phyloP scores from a whole-genome alignment of 1,140 invertebrate genomes.

The Rhopalosiphum maidis region DNA sequence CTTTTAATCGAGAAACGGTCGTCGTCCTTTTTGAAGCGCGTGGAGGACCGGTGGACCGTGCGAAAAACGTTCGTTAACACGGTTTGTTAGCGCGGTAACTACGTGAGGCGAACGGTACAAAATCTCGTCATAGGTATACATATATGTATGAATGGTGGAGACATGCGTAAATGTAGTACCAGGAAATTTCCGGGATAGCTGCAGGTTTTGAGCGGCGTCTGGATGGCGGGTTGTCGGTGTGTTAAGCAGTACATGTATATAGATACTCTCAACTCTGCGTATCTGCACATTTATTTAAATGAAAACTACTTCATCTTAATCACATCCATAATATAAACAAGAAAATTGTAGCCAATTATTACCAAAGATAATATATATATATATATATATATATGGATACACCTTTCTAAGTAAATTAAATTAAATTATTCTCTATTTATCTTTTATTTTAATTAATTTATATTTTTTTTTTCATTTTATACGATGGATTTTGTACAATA shows the following conservation, averaged over 20 bases:
- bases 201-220: not conserved
- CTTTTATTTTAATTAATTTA: not conserved
- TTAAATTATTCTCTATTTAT: not conserved
- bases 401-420: not conserved
- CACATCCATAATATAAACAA: not conserved
- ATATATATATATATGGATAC: no score
- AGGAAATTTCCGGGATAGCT: not conserved
- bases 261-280: not conserved
- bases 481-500: not conserved
- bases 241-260: no score
- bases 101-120: not conserved
- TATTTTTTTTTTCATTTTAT: not conserved
- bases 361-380: not conserved
- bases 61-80: constrained; percentile 51
- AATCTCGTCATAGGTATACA: not conserved
- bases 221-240: not conserved
- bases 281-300: not conserved
- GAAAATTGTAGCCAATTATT: not conserved
- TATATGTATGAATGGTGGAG: not conserved
- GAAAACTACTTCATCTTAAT: not conserved
- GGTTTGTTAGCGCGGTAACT: constrained; percentile 3
- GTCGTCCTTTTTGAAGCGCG: not conserved
- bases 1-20: not conserved
- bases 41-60: not conserved
- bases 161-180: not conserved